A percentile compares a stretch with the other conserved stretches of the same genome.
Evolutionary conservation across 2,113 vertebrate genomes (phyloP).

Genomic region (Misgurnus mizolepis): DNA sequence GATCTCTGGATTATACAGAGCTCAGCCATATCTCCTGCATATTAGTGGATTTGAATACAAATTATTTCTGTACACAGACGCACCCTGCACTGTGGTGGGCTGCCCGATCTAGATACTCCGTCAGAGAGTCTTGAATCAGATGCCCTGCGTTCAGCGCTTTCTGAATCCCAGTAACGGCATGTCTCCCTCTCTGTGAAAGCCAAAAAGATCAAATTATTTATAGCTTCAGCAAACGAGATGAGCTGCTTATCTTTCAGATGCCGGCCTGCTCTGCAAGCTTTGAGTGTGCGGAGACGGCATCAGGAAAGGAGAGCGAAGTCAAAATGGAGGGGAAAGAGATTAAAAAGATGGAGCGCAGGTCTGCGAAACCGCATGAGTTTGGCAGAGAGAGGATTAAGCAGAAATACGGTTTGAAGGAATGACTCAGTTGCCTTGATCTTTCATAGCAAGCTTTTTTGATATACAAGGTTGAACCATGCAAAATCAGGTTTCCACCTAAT

Average conservation of each 20-base stretch:
- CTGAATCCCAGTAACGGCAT: constrained; percentile 3
- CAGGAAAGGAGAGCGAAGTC: background rate
- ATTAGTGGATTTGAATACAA: constrained; percentile 62
- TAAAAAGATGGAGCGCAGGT: constrained; percentile 25
- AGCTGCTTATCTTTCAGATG: constrained; percentile 66
- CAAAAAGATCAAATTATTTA: constrained; percentile 75
- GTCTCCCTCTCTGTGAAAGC: constrained; percentile 58
- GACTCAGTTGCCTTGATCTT: constrained; percentile 37
- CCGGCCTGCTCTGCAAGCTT: constrained; percentile 46
- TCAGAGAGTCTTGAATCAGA: background rate
- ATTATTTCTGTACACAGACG: constrained; percentile 54
- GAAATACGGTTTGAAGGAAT: background rate
- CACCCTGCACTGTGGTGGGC: background rate
- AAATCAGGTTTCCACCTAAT: constrained; percentile 11
- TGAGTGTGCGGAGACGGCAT: constrained; percentile 32
- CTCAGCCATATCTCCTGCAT: constrained; percentile 52
- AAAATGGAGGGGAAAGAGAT: constrained; percentile 5
- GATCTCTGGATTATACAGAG: constrained; percentile 61
- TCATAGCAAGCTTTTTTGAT: background rate
- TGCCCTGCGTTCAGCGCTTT: background rate
- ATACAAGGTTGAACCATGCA: background rate
- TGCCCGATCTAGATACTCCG: constrained; percentile 21
- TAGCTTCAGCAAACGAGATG: constrained; percentile 61
- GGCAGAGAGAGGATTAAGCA: constrained; percentile 3
- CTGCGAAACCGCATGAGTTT: constrained; percentile 9